Evolutionary conservation across 2,888 invertebrate genomes (phyloP), one percentile per base, ranked within the genome.

Genomic region (Tetramorium bicarinatum): DNA sequence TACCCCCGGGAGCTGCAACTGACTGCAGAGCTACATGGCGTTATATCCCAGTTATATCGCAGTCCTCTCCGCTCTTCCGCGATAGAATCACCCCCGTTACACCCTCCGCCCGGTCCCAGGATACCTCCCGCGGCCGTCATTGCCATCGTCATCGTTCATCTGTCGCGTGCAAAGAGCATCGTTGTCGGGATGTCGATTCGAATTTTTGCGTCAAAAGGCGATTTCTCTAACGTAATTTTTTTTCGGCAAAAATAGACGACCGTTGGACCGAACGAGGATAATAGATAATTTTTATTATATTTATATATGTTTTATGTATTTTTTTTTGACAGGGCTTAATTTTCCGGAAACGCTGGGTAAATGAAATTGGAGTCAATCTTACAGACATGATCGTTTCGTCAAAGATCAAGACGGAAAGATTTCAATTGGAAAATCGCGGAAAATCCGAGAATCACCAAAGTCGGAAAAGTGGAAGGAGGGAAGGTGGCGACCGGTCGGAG

Each of bases 1-100:
- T 85, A 82, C 91, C 90, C 92, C 92, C 91, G 92, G 92, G 93
- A 91, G 90, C 94, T 94, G 94, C 93, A 93, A 94, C 94, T 93
- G 94, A 94, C 94, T 94, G 93, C 92, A 92, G 90, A 91, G 89
- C 91, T 89, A 89, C 90, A 89, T 90, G 87, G 85, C 88, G 91
- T 92, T 93, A 91, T 92, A 91, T 91, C 89, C 91, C 88, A 89
- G 92, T 92, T 91, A 91, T 90, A 92, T 71, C 86, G 75, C 76
- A 67, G 29, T 81, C 71, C 86, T 81, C 81, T 79, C 69, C 64
- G 82, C 81, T 64, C 82, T 77, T 82, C 83, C 74, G 74, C 71
- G 72, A 83, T 52, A 79, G 87, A 82, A 47, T 80, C 79, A 56
- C 59, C 72, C 80, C 84, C 64, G 29, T 47, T 54, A 84, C 85